Percentiles rank a stretch among this genome's conserved stretches.
Evolutionary conservation across 2,888 invertebrate species (phyloP).

Genomic region (Leptinotarsa haldemani): DNA sequence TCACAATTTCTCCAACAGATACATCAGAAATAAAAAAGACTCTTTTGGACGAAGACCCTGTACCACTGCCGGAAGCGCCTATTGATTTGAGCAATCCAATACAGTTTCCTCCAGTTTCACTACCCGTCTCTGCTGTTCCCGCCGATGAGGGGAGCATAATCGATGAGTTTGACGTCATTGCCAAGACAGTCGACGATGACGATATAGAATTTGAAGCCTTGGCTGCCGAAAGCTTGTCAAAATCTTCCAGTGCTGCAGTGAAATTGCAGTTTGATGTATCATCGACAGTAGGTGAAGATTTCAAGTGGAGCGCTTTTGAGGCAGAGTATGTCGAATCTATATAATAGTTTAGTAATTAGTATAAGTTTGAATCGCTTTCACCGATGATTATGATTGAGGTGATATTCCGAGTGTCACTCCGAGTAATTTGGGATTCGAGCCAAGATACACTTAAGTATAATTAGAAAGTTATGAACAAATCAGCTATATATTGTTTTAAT

Average conservation of each 20-base stretch:
- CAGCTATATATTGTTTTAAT: too few species aligned
- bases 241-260: conserved; percentile 60
- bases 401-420: too few species aligned
- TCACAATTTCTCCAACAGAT: conserved; percentile 20
- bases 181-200: conserved; percentile 68
- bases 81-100: conserved; percentile 78
- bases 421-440: too few species aligned
- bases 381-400: too few species aligned
- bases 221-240: conserved; percentile 81
- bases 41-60: conserved; percentile 81
- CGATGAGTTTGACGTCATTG: conserved; percentile 68
- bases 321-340: conserved; percentile 62
- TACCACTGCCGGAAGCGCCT: conserved; percentile 74
- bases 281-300: conserved; percentile 61
- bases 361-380: too few species aligned
- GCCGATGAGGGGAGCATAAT: conserved; percentile 51
- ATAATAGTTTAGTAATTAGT: background rate
- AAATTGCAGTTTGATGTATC: conserved; percentile 51
- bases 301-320: conserved; percentile 76
- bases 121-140: conserved; percentile 27
- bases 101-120: conserved; percentile 47
- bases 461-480: too few species aligned
- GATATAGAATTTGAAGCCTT: conserved; percentile 82
- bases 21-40: conserved; percentile 68
- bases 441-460: too few species aligned